These are phyloP conservation scores for Bombus sylvicola DNA, from an alignment of 1,140 invertebrate genomes.

Conservation along the genomic window DNA sequence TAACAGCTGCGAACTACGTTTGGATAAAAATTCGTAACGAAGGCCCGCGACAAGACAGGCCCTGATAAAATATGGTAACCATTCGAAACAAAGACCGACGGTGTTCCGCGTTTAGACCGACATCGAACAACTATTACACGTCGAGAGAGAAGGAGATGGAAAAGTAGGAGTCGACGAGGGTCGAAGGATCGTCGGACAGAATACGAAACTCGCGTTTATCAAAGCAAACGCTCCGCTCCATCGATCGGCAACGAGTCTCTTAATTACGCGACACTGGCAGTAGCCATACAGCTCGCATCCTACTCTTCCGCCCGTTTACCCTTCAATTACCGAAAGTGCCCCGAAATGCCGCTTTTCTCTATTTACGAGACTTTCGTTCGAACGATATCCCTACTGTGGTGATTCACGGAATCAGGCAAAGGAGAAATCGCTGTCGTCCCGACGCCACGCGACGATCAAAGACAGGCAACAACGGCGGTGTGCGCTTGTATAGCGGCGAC, in stretches of 20 bases:
- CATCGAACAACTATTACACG: not conserved
- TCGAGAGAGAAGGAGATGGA: not conserved
- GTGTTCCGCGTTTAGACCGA: not conserved
- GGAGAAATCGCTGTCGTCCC: not conserved
- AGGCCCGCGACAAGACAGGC: too few species aligned
- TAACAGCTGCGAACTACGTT: not conserved
- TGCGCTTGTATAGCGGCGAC: not conserved
- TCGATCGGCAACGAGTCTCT: constrained; percentile 19
- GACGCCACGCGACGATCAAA: too few species aligned
- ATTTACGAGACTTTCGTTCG: not conserved
- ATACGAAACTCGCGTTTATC: not conserved
- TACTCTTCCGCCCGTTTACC: not conserved
- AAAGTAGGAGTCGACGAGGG: constrained; percentile 2
- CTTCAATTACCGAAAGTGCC: constrained; percentile 33
- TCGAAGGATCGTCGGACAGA: not conserved
- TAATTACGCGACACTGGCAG: constrained; percentile 12
- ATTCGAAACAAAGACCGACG: not conserved
- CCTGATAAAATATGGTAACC: not conserved
- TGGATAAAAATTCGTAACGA: not conserved
- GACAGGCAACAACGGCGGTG: not conserved
- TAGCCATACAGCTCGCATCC: not conserved
- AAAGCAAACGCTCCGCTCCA: not conserved
- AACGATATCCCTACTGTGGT: too few species aligned
- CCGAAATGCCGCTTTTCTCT: not conserved
- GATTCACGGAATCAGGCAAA: not conserved